Percentiles rank a stretch among this genome's conserved stretches.
These are phyloP conservation scores for Salvelinus sp. DNA, from an alignment of 2,113 vertebrate species.

Conservation along the genomic window DNA sequence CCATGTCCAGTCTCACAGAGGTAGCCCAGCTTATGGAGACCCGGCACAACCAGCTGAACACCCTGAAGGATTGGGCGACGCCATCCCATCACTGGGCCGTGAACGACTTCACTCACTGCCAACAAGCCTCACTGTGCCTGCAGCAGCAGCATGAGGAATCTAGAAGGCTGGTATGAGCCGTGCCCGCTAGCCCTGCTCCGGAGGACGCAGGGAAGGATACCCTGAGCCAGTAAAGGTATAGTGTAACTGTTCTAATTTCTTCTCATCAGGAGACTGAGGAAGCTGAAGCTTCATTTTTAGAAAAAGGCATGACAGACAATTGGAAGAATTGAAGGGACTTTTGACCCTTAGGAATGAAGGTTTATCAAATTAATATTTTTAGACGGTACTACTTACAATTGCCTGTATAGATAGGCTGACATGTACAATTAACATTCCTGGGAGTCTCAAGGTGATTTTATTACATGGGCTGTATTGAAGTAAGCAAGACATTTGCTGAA, in stretches of 20 bases:
- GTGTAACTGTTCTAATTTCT: background rate
- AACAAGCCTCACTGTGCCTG: constrained; percentile 77
- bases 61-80: constrained; percentile 60
- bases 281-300: constrained; percentile 78
- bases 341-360: no score
- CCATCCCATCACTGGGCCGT: constrained; percentile 65
- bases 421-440: background rate
- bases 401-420: background rate
- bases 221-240: constrained; percentile 49
- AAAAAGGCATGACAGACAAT: constrained; percentile 75
- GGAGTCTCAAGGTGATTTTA: background rate
- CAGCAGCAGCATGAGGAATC: constrained; percentile 76
- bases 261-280: constrained; percentile 75
- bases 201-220: constrained; percentile 75
- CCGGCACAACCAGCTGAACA: constrained; percentile 75
- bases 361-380: no score
- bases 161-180: constrained; percentile 87
- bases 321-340: constrained; percentile 78
- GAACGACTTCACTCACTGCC: constrained; percentile 80
- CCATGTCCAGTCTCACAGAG: constrained; percentile 70
- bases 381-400: no score
- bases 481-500: constrained; percentile 23
- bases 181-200: no score
- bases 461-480: constrained; percentile 44
- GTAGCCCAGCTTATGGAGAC: constrained; percentile 70